Evolutionary conservation across 2,113 vertebrate genomes (phyloP), one percentile per base, ranked within the genome.

Genomic region (Seriola dumerili): DNA sequence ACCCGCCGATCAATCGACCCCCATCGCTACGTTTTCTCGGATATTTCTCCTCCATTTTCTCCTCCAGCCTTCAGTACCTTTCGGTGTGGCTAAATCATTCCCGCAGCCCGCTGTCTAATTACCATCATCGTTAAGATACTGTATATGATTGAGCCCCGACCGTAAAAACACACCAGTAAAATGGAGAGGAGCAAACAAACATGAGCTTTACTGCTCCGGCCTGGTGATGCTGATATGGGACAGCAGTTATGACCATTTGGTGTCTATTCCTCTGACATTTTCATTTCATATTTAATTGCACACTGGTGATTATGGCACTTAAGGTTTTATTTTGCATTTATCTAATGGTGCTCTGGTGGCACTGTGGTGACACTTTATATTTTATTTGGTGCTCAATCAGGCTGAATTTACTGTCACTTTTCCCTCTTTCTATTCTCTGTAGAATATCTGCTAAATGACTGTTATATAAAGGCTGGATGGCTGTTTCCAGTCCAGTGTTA

Each of bases 201-300:
- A 88, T 16, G 36, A 76, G 76, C 77, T 92, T 93, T 93, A 93
- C 87, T 73, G 91, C 92, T n/a, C 12, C n/a, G 40, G 93, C 83
- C 93, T 93, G 93, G 87, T 34, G 11, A 17, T 66, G 81, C 90
- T 91, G 93, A 94, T 93, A 94, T 10, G 90, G 82, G 83, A 89
- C 84, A 72, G 79, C 80, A 67, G 55, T 91, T 88, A 91, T 6
- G 73, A 71, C 72, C 81, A 17, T 84, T 84, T 68, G 79, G 62
- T 71, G 72, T 86, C 82, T 70, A 71, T 81, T 87, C 88, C 83
- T 72, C 80, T 91, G 93, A 90, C 93, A 87, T 89, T 93, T 93
- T 92, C 76, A 92, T 91, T 92, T 90, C 86, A 85, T 85, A 83
- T 92, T 90, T 91, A 94, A 94, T 86, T 83, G 85, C 83, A 23